phyloP scores from a whole-genome alignment of 2,888 invertebrate genomes.

The Orchestes rusci region DNA sequence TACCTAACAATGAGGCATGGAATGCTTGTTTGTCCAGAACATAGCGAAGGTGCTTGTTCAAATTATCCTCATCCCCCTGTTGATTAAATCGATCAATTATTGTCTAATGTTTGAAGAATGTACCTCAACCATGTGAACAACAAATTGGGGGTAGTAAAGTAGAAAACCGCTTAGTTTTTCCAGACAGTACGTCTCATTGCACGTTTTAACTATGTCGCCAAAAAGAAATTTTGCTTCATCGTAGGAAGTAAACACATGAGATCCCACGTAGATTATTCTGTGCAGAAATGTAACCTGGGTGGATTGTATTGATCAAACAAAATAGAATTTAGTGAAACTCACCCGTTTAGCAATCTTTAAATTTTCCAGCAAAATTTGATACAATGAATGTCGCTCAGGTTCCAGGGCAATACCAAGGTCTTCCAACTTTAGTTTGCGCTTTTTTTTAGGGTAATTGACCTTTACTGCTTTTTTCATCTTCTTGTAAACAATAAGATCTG shows the following conservation, averaged over 20 bases:
- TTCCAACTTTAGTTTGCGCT: slow-evolving; percentile 12
- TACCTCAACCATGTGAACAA: slow-evolving; percentile 49
- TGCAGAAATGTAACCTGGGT: slow-evolving; percentile 31
- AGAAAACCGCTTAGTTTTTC: slow-evolving; percentile 46
- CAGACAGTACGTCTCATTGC: slow-evolving; percentile 45
- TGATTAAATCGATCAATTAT: too few species aligned
- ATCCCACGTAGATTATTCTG: slow-evolving; percentile 31
- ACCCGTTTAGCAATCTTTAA: slow-evolving; percentile 29
- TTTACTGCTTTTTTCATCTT: slow-evolving; percentile 1
- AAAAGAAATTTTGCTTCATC: slow-evolving; percentile 15
- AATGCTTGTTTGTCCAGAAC: slow-evolving; percentile 12
- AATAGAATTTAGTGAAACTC: slow-evolving; percentile 7
- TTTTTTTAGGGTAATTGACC: slow-evolving; percentile 26
- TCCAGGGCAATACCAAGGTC: slow-evolving; percentile 22
- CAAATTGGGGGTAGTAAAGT: slow-evolving; percentile 47
- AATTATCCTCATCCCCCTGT: slow-evolving; percentile 29
- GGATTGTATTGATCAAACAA: slow-evolving; percentile 1
- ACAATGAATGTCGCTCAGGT: slow-evolving; percentile 28
- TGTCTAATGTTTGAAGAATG: slow-evolving; percentile 2
- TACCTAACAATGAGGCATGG: slow-evolving; percentile 10
- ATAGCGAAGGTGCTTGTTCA: slow-evolving; percentile 24
- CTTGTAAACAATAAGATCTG: too few species aligned
- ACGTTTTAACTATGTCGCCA: slow-evolving; percentile 25
- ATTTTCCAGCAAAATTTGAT: slow-evolving; percentile 29
- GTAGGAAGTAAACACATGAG: slow-evolving; percentile 23